A percentile compares a stretch with the other conserved stretches of the same genome.
Conservation (phyloP, 2,888 invertebrate genomes). For the Caenorhabditis sp. region DNA sequence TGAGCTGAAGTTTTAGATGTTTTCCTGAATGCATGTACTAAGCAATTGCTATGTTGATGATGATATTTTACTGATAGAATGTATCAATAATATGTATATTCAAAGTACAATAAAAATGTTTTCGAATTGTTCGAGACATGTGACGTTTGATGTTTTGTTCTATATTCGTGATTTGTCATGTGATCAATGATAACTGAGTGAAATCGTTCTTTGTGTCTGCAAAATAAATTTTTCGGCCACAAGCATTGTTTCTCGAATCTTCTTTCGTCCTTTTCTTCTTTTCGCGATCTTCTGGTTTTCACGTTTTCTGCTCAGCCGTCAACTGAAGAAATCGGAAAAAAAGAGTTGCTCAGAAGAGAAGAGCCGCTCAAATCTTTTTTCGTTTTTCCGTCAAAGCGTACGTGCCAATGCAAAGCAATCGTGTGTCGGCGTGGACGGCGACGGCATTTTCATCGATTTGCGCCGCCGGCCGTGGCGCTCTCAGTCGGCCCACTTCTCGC, state of each 20-base stretch:
- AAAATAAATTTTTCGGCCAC: not conserved
- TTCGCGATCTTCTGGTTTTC: slow-evolving; percentile 26
- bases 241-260: not conserved
- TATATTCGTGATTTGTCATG: too few species aligned
- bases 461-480: slow-evolving; percentile 33
- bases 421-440: slow-evolving; percentile 45
- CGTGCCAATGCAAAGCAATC: slow-evolving; percentile 58
- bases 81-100: too few species aligned
- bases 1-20: too few species aligned
- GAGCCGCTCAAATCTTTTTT: slow-evolving; percentile 45
- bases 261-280: slow-evolving; percentile 23
- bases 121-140: too few species aligned
- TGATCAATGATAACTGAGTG: slow-evolving; percentile 58
- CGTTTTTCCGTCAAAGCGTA: slow-evolving; percentile 46
- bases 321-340: not conserved
- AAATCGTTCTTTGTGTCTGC: slow-evolving; percentile 44
- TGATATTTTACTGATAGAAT: too few species aligned
- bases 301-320: slow-evolving; percentile 15
- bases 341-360: slow-evolving; percentile 35
- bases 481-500: slow-evolving; percentile 47
- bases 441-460: slow-evolving; percentile 55
- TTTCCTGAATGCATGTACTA: too few species aligned
- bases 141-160: too few species aligned
- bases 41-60: too few species aligned
- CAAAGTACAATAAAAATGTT: too few species aligned